Conservation (phyloP, 2,888 invertebrate species). For the Orchesella flavescens region DNA sequence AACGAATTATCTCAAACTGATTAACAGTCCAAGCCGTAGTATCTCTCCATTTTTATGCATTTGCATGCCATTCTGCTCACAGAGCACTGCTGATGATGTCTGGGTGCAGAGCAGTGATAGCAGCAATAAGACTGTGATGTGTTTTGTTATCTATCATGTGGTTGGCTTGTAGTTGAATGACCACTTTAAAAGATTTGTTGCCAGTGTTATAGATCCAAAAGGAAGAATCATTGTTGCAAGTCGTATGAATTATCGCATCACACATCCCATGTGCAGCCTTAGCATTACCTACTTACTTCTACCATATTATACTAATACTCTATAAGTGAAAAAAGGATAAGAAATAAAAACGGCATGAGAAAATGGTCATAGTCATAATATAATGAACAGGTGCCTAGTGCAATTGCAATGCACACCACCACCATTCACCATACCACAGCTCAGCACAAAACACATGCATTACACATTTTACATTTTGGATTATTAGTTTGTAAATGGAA, state of each 20-base stretch:
- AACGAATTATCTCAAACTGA: too few species aligned
- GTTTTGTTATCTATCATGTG: not conserved
- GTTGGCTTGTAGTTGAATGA: conserved; percentile 36
- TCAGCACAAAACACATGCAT: too few species aligned
- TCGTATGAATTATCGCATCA: not conserved
- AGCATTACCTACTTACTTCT: too few species aligned
- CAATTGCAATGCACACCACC: not conserved
- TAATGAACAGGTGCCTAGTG: conserved; percentile 22
- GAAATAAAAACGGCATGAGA: not conserved
- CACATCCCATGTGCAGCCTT: not conserved
- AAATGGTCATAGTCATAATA: conserved; percentile 1
- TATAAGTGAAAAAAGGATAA: conserved; percentile 13
- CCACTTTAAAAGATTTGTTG: conserved; percentile 42
- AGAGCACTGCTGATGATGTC: conserved; percentile 3
- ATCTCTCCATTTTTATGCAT: not conserved
- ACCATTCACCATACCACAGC: too few species aligned
- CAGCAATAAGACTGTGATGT: too few species aligned
- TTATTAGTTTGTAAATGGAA: too few species aligned
- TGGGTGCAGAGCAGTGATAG: not conserved
- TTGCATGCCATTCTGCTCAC: not conserved
- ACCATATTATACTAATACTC: too few species aligned
- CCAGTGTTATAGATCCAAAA: conserved; percentile 3
- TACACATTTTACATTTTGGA: too few species aligned
- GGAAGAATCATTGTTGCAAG: conserved; percentile 9
- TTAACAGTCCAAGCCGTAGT: too few species aligned